Evolutionary conservation across 2,797 vertebrate genomes (phyloP), one percentile per base, ranked within the genome.

Genomic region (Notamacropus eugenii): DNA sequence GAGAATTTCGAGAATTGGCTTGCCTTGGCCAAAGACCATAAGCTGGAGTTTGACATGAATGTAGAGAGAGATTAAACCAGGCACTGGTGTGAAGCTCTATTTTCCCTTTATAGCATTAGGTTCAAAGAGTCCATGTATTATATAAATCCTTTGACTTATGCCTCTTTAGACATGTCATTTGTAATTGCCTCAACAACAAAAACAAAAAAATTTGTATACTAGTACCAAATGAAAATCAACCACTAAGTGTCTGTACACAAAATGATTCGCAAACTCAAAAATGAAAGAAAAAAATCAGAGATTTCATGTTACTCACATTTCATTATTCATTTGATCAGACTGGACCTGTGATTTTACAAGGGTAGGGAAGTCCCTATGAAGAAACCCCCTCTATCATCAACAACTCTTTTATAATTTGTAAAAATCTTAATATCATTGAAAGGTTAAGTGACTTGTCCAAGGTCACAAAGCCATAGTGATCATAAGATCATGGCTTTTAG

Each of bases 121-220:
- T 94, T 97, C 92, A 94, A 97, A 97, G 58, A 92, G 0, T 94
- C 2, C 28, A n/a, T n/a, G 54, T 93, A 92, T 28, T 94, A 90
- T 95, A 9, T 95, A 98, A 98, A 98, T 96, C 95, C 95, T 98
- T 62, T 93, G 90, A 97, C 93, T 97, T 97, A 67, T 31, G 22
- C 55, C 94, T 96, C 90, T 94, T 54, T 54, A 14, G 0, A 56
- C 74, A 82, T 90, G 96, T 95, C 67, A 3, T 94, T 98, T 98
- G 96, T 98, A 97, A 97, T 98, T 97, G 95, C 96, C 82, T 98
- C 91, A 97, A 94, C 55, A 56, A 56, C 55, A 56, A 52, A 97
- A 97, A 87, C 97, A 98, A 97, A 92, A 95, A 67, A n/a, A 31
- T 14, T 95, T 95, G 46, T 92, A 96, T 97, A 92, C 56, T 93